A percentile compares a stretch with the other conserved stretches of the same genome.
These are phyloP conservation scores for Amblyteles armatorius DNA, from an alignment of 2,888 invertebrate species.

Conservation along the genomic window DNA sequence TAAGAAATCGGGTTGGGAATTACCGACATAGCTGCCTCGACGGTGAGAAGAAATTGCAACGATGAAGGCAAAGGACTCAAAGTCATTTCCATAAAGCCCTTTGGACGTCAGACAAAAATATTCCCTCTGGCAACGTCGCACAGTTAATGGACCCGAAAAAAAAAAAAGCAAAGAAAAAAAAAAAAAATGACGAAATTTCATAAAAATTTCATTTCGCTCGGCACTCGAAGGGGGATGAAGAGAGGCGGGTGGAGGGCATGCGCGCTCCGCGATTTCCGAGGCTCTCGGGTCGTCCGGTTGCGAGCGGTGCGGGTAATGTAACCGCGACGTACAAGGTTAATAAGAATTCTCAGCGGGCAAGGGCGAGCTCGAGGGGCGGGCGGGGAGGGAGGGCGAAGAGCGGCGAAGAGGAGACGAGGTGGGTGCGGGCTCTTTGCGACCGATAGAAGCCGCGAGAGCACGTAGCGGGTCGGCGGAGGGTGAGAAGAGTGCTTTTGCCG, in stretches of 20 bases:
- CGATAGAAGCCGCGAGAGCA: slow-evolving; percentile 44
- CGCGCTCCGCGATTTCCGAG: slow-evolving; percentile 12
- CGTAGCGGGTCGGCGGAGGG: slow-evolving; percentile 22
- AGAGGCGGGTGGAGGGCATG: not conserved
- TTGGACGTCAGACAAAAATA: not conserved
- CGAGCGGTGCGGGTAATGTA: slow-evolving; percentile 37
- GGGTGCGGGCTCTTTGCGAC: slow-evolving; percentile 6
- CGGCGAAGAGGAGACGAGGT: slow-evolving; percentile 25
- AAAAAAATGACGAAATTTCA: too few relatives aligned
- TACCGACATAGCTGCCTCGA: too few relatives aligned
- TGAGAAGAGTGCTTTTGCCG: slow-evolving; percentile 10
- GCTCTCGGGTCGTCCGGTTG: slow-evolving; percentile 2
- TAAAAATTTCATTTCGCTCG: not conserved
- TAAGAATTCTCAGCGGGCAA: slow-evolving; percentile 56
- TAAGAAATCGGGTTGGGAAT: too few relatives aligned
- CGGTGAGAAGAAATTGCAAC: not conserved
- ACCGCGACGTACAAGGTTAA: slow-evolving; percentile 61
- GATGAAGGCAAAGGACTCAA: not conserved
- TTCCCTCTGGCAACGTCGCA: not conserved
- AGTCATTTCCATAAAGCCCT: not conserved
- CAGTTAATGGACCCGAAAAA: not conserved
- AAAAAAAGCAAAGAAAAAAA: not conserved
- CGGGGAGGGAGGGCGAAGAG: slow-evolving; percentile 13
- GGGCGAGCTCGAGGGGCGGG: slow-evolving; percentile 19
- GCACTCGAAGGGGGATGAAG: not conserved